phyloP scores from a whole-genome alignment of 2,888 invertebrate species.

The Drosophila tripunctata region DNA sequence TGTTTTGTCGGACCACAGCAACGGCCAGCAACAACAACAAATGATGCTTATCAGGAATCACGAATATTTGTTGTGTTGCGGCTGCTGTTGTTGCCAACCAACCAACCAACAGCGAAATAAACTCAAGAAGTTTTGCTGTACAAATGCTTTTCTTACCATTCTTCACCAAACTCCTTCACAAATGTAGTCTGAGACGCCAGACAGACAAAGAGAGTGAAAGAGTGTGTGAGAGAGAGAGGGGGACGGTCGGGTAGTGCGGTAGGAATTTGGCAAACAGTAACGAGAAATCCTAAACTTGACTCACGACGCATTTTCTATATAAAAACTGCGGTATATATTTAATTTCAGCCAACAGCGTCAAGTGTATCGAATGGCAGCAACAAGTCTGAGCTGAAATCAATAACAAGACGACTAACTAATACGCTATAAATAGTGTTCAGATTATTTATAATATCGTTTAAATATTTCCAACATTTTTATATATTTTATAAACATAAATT shows the following conservation, averaged over 20 bases:
- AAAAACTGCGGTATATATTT: constrained; percentile 59
- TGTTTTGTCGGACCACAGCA: constrained; percentile 47
- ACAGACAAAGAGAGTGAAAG: constrained; percentile 3
- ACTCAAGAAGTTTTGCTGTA: constrained; percentile 79
- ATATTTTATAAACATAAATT: no score
- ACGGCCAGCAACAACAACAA: constrained; percentile 43
- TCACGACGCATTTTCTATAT: constrained; percentile 79
- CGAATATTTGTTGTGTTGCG: constrained; percentile 82
- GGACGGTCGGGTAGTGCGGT: constrained; percentile 4
- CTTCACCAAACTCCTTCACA: constrained; percentile 15
- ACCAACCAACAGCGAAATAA: constrained; percentile 30
- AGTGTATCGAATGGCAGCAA: constrained; percentile 75
- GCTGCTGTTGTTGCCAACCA: constrained; percentile 38
- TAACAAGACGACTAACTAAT: neutral
- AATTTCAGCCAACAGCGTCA: constrained; percentile 66
- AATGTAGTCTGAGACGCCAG: no score
- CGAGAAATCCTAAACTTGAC: constrained; percentile 77
- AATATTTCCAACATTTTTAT: no score
- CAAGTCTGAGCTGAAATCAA: neutral
- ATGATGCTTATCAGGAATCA: constrained; percentile 84
- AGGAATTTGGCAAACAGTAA: constrained; percentile 26
- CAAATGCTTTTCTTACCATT: constrained; percentile 61
- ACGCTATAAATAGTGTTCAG: constrained; percentile 24
- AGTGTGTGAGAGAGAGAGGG: constrained; percentile 14
- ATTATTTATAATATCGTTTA: no score